These are phyloP conservation scores for Carcinoscorpius rotundicauda DNA, from an alignment of 1,140 invertebrate genomes.

Conservation along the genomic window DNA sequence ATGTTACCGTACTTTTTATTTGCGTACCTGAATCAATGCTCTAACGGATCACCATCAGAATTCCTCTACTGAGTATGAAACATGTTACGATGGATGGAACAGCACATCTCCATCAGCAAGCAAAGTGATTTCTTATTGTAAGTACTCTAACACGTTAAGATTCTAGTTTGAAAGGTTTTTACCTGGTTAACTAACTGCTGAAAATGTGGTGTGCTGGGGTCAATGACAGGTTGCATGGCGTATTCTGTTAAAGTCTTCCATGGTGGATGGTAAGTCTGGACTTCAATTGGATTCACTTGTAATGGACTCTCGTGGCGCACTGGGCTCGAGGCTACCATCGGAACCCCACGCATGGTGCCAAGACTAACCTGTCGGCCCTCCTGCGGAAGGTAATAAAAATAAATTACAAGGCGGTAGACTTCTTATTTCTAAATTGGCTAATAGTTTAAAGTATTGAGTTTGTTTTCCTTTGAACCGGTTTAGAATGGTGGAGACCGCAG, in stretches of 20 bases:
- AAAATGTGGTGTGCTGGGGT: conserved; percentile 75
- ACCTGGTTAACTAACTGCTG: conserved; percentile 93
- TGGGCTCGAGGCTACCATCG: conserved; percentile 90
- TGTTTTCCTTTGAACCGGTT: no score
- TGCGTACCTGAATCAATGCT: no score
- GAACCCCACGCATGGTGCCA: conserved; percentile 85
- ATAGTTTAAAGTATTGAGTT: not conserved
- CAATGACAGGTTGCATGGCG: conserved; percentile 73
- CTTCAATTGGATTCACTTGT: conserved; percentile 72
- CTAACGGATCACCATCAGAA: no score
- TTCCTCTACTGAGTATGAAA: no score
- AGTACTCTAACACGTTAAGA: no score
- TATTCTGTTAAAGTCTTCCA: conserved; percentile 95
- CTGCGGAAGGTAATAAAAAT: conserved; percentile 42
- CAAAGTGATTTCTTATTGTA: no score
- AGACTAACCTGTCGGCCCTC: conserved; percentile 85
- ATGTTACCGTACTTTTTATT: no score
- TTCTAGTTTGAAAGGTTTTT: conserved; percentile 22
- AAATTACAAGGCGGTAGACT: conserved; percentile 1
- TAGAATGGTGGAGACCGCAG: not conserved
- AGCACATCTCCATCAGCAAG: no score
- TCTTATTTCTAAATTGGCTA: not conserved
- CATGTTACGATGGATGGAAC: no score
- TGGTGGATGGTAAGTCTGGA: conserved; percentile 90
- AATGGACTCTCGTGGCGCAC: conserved; percentile 79